Percentiles rank a stretch among this genome's conserved stretches.
These are phyloP conservation scores for Butorides virescens DNA, from an alignment of 2,113 vertebrate species.

Conservation along the genomic window DNA sequence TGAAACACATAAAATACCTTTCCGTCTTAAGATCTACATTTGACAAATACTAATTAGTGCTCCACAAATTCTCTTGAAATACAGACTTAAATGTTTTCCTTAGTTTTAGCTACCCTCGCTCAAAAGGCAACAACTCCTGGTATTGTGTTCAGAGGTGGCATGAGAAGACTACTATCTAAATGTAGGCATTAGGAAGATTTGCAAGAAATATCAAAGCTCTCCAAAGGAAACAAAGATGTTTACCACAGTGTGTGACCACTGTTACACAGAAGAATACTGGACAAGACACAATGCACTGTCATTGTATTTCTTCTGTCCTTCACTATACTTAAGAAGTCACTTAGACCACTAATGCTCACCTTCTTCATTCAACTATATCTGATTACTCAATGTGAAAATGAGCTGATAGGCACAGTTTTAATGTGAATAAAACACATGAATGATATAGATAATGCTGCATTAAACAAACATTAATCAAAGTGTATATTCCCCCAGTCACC, in stretches of 20 bases:
- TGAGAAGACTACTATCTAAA: background rate
- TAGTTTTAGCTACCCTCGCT: background rate
- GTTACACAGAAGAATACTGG: background rate
- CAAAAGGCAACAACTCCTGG: background rate
- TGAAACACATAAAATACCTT: background rate
- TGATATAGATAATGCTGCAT: slow-evolving; percentile 62
- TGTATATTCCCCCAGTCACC: slow-evolving; percentile 41
- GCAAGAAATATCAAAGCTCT: background rate
- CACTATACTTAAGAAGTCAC: background rate
- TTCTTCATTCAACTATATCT: slow-evolving; percentile 29
- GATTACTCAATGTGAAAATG: slow-evolving; percentile 54
- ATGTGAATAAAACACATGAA: slow-evolving; percentile 66
- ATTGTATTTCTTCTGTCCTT: background rate
- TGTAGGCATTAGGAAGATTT: background rate
- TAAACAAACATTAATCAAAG: slow-evolving; percentile 74
- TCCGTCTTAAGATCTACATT: background rate
- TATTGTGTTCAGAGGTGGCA: background rate
- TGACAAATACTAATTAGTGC: background rate
- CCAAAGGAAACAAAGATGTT: background rate
- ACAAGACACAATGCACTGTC: background rate
- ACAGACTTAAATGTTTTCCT: background rate
- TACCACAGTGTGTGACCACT: background rate
- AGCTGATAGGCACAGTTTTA: slow-evolving; percentile 56
- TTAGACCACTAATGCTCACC: slow-evolving; percentile 24
- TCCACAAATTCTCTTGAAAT: background rate